Evolutionary conservation across 2,888 invertebrate genomes (phyloP), one percentile per base, ranked within the genome.

Genomic region (Spodoptera picta): DNA sequence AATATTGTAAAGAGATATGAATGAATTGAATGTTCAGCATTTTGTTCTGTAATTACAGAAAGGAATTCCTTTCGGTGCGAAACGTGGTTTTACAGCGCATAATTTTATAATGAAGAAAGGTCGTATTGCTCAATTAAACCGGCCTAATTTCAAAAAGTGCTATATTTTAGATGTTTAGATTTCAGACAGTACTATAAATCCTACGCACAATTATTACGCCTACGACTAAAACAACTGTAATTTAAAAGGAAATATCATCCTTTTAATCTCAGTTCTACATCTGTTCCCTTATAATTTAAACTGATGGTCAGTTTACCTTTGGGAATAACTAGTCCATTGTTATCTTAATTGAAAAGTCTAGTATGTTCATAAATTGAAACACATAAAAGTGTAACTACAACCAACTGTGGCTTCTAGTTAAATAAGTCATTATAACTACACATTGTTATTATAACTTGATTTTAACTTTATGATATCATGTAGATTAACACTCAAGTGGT

Each of bases 331-430:
- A 42, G 19, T 56, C 41, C 46, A 24, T 36, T 50, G 36, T 19
- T 74, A 65, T 71, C 65, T 52, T 65, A 53, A 72, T 61, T 76
- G 47, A 60, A 69, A 59, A 59, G 3, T 47, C 47, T 45, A 47
- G 62, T 69, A 24, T 14, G 42, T 46, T 19, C 31, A 47, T 48
- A 75, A 60, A 71, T 72, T 72, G 60, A 72, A 55, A 58, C 36
- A 59, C 58, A 60, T 73, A 65, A 59, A 58, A 56, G 23, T 44
- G 41, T 48, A 43, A n/a, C 4, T 66, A 41, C 46, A 23, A 45
- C 27, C 50, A 61, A 45, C 27, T 53, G 59, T 55, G 24, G 50
- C n/a, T 4, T 50, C 47, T 31, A 51, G 52, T 56, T 59, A 24
- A 73, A 52, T 73, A 58, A 55, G 55, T 43, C 55, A 73, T 73